These are phyloP conservation scores for Pluvianellus socialis DNA, from an alignment of 2,113 vertebrate species.

Conservation along the genomic window DNA sequence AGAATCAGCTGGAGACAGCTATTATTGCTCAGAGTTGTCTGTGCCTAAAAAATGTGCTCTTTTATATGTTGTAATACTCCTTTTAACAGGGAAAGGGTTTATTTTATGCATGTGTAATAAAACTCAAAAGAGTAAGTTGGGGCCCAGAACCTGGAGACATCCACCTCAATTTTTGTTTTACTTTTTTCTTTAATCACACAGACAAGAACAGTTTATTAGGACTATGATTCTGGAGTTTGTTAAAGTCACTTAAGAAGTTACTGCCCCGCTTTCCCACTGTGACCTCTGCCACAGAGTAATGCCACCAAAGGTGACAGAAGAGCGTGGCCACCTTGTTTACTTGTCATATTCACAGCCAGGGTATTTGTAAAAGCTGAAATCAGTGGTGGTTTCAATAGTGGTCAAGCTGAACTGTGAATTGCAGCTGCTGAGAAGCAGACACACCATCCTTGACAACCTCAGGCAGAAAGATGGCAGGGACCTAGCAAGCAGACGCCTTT, in stretches of 20 bases:
- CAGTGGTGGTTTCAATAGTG: neutral
- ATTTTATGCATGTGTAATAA: neutral
- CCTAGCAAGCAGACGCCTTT: neutral
- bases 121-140: neutral
- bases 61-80: neutral
- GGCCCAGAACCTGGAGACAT: neutral
- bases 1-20: neutral
- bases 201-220: neutral
- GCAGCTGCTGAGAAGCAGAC: neutral
- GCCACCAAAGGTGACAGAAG: neutral
- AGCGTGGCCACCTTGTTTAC: neutral
- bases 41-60: neutral
- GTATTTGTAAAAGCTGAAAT: neutral
- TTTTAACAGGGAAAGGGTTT: neutral
- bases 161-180: neutral
- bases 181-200: neutral
- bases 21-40: neutral
- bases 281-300: neutral
- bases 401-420: neutral
- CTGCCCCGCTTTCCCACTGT: neutral
- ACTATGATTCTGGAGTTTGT: neutral
- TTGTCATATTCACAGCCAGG: neutral
- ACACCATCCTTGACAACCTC: neutral
- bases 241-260: neutral
- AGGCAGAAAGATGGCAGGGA: neutral